Evolutionary conservation across 2,113 vertebrate species (phyloP).

Genomic region (Agelaius phoeniceus): DNA sequence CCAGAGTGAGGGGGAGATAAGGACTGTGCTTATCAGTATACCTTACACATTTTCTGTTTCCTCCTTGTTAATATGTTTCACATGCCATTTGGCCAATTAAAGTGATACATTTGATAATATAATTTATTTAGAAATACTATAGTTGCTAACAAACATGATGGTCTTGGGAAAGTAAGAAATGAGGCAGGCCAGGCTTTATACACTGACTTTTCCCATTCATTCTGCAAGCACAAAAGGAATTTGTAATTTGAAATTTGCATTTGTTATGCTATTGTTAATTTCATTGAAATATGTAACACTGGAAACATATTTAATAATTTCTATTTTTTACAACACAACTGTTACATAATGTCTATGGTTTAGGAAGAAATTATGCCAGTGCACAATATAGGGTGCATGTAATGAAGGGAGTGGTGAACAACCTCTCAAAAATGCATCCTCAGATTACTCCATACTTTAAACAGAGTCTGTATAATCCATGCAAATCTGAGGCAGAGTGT

Average conservation of each 20-base stretch:
- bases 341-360: not conserved
- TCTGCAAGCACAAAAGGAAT: not conserved
- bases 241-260: not conserved
- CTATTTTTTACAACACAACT: not conserved
- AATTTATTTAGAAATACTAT: not conserved
- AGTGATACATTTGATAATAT: not conserved
- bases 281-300: not conserved
- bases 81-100: not conserved
- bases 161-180: not conserved
- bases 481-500: not conserved
- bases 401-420: not conserved
- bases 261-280: not conserved
- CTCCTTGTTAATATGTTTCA: not conserved
- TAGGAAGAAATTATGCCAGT: not conserved
- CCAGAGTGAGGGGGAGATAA: not conserved
- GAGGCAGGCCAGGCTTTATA: not conserved
- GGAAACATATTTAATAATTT: not conserved
- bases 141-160: not conserved
- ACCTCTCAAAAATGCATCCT: not conserved
- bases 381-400: accelerated
- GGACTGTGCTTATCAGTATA: not conserved
- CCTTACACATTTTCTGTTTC: not conserved
- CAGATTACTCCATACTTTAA: not conserved
- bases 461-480: not conserved
- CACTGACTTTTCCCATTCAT: not conserved